A percentile compares a stretch with the other conserved stretches of the same genome.
These are phyloP conservation scores for Parelbella ahira DNA, from an alignment of 2,888 invertebrate genomes.

Conservation along the genomic window DNA sequence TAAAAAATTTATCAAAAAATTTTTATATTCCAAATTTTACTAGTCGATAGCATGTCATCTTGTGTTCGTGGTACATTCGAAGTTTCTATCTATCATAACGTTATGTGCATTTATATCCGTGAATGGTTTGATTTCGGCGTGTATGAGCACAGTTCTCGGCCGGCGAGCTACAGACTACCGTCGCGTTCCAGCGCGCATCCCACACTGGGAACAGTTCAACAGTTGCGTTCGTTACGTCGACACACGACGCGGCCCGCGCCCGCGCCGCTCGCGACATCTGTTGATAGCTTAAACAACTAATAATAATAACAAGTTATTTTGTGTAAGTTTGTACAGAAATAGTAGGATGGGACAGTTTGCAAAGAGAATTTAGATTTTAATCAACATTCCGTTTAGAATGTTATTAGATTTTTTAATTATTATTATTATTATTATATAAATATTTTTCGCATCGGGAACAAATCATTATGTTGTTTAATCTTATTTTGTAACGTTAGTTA, in stretches of 20 bases:
- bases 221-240: too few species aligned
- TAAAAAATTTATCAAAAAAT: conserved; percentile 51
- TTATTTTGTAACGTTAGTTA: conserved; percentile 80
- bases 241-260: too few species aligned
- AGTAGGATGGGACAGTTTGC: conserved; percentile 80
- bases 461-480: conserved; percentile 80
- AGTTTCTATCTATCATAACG: conserved; percentile 26
- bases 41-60: conserved; percentile 72
- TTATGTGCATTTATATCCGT: conserved; percentile 70
- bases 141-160: conserved; percentile 39
- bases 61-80: conserved; percentile 68
- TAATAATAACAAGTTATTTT: conserved; percentile 74
- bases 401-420: conserved; percentile 71
- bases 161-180: conserved; percentile 40
- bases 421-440: conserved; percentile 42
- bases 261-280: conserved; percentile 72
- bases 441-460: conserved; percentile 78
- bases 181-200: conserved; percentile 62
- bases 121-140: conserved; percentile 42
- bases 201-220: too few species aligned
- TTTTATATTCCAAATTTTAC: conserved; percentile 77
- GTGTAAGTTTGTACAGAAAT: conserved; percentile 77
- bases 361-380: conserved; percentile 79
- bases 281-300: conserved; percentile 75
- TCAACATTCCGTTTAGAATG: conserved; percentile 79